Evolutionary conservation across 2,888 invertebrate genomes (phyloP), one percentile per base, ranked within the genome.

Genomic region (Oscheius sp.): DNA sequence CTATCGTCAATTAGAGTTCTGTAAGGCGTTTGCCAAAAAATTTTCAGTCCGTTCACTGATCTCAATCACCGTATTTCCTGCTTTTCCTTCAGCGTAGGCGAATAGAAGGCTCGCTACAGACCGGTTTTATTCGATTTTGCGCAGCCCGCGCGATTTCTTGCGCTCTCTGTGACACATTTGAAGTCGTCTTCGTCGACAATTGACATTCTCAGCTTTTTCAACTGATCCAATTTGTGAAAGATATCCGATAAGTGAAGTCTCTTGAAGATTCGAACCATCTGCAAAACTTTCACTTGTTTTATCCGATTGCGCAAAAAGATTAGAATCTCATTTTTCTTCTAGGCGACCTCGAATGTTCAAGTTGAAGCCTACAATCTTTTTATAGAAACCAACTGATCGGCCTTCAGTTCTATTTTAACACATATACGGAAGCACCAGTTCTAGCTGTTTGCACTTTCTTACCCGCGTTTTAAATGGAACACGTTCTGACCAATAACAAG

Each of bases 71-170:
- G 42, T 45, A 27, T 61, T 61, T 61, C 61, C 61, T 45, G 61
- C 61, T 61, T 61, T 45, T 61, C 42, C 61, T 61, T 61, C 61
- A 61, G 31, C 61, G 29, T 61, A 45, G 17, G 45, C 42, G 61
- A 61, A 61, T 61, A 61, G 61, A 61, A 61, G 61, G 61, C 61
- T 61, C 61, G 42, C 61, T 61, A n/a, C 20, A 42, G 61, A 61
- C 61, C 61, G 61, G 61, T 61, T 61, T 61, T 61, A 61, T 61
- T 61, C 61, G 61, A 61, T 61, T 61, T 61, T 61, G 61, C 61
- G 61, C 61, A 61, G 61, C 42, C n/a, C n/a, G 42, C 61, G 61
- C 61, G 61, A 61, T 61, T 61, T 61, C 61, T 61, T 42, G 61
- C 61, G 61, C 45, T 61, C 25, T 61, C 61, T 61, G 45, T 45